These are phyloP conservation scores for Napeogenes inachia DNA, from an alignment of 2,888 invertebrate species.

Conservation along the genomic window DNA sequence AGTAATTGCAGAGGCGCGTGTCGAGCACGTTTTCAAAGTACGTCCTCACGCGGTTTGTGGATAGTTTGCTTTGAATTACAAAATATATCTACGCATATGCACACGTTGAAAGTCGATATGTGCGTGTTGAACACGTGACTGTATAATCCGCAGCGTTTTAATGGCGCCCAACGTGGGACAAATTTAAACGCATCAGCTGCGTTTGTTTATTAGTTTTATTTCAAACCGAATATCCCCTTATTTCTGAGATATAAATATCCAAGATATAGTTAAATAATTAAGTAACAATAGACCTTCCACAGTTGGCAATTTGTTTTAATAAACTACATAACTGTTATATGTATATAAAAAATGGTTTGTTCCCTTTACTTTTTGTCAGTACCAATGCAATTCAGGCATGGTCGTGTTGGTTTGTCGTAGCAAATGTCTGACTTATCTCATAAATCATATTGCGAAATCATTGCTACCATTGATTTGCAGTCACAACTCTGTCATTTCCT, in stretches of 20 bases:
- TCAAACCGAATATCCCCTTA: conserved; percentile 33
- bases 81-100: conserved; percentile 51
- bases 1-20: conserved; percentile 25
- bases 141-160: conserved; percentile 27
- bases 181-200: conserved; percentile 22
- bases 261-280: neutral
- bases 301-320: too few species aligned
- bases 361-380: too few species aligned
- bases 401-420: neutral
- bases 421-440: conserved; percentile 38
- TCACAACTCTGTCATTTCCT: conserved; percentile 22
- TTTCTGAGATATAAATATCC: conserved; percentile 39
- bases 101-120: conserved; percentile 38
- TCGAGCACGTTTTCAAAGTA: conserved; percentile 12
- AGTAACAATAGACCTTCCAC: conserved; percentile 3
- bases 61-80: conserved; percentile 38
- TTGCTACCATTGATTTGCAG: conserved; percentile 39
- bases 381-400: too few species aligned
- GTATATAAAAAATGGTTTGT: too few species aligned
- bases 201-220: conserved; percentile 31
- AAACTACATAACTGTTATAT: too few species aligned
- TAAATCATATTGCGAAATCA: conserved; percentile 57
- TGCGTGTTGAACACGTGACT: conserved; percentile 36
- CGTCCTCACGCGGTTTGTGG: conserved; percentile 14
- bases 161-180: conserved; percentile 43